A percentile compares a stretch with the other conserved stretches of the same genome.
Evolutionary conservation across 1,140 invertebrate genomes (phyloP).

Genomic region (Sminthurides bifidus): DNA sequence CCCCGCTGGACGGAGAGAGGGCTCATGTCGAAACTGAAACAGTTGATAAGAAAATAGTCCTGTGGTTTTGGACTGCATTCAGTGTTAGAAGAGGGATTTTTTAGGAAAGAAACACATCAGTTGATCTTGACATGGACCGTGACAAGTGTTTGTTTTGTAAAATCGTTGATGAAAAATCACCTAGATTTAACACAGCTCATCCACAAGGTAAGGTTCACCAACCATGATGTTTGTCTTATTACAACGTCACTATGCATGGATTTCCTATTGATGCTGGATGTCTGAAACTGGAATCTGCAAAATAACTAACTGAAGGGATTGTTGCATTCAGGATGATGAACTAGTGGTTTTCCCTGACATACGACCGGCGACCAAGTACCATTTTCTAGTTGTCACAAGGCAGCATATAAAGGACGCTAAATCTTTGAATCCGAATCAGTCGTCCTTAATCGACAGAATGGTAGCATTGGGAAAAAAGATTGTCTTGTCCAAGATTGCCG

Average conservation of each 20-base stretch:
- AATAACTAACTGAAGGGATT: slow-evolving; percentile 8
- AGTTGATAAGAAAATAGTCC: background rate
- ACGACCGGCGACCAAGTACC: slow-evolving; percentile 62
- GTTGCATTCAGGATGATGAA: slow-evolving; percentile 58
- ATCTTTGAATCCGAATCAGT: slow-evolving; percentile 48
- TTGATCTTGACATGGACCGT: background rate
- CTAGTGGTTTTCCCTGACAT: slow-evolving; percentile 72
- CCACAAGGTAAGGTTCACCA: no score
- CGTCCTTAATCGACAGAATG: slow-evolving; percentile 53
- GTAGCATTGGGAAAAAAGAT: slow-evolving; percentile 45
- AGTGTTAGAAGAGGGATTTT: no score
- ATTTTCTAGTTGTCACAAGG: slow-evolving; percentile 68
- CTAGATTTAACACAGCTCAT: slow-evolving; percentile 42
- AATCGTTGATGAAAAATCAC: slow-evolving; percentile 46
- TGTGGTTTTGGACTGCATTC: background rate
- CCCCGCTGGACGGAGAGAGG: no score
- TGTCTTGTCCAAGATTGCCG: slow-evolving; percentile 40
- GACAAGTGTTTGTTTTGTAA: slow-evolving; percentile 56
- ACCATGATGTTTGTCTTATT: background rate
- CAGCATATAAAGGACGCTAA: slow-evolving; percentile 63
- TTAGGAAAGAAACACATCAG: no score
- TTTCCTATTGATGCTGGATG: background rate
- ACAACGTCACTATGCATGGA: no score
- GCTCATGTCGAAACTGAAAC: no score
- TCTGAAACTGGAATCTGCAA: slow-evolving; percentile 2